Evolutionary conservation across 2,797 vertebrate genomes (phyloP).

Genomic region (Knipowitschia caucasica): DNA sequence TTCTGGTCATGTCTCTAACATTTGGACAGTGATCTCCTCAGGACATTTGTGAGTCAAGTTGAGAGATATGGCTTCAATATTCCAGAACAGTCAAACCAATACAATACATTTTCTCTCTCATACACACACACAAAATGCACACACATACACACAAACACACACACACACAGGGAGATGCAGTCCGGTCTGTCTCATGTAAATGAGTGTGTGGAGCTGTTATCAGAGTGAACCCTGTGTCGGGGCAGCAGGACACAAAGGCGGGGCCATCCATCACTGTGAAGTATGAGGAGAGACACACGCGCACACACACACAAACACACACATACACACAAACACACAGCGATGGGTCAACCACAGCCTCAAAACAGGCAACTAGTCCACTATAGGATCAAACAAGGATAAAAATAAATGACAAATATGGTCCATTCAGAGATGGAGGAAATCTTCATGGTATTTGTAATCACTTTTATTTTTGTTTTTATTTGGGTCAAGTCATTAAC

Average conservation of each 20-base stretch:
- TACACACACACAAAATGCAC: conserved; percentile 14
- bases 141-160: background rate
- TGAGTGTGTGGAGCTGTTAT: conserved; percentile 32
- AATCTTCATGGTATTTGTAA: too few species aligned
- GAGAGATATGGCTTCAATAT: background rate
- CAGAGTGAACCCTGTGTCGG: conserved; percentile 22
- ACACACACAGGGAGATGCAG: too few species aligned
- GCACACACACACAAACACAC: background rate
- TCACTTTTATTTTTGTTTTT: too few species aligned
- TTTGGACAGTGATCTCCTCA: background rate
- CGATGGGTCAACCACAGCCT: background rate
- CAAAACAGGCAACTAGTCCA: background rate
- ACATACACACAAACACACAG: background rate
- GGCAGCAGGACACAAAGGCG: conserved; percentile 8
- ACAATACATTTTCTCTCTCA: too few species aligned
- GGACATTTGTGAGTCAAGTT: conserved; percentile 4
- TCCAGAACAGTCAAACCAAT: too few species aligned
- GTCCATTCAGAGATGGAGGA: too few species aligned
- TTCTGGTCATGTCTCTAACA: too few species aligned
- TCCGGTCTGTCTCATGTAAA: too few species aligned
- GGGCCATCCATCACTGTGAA: conserved; percentile 28
- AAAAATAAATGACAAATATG: too few species aligned
- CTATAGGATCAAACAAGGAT: too few species aligned
- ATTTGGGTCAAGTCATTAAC: too few species aligned
- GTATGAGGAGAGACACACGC: conserved; percentile 6